These are phyloP conservation scores for Nasonia longicornis DNA, from an alignment of 1,140 invertebrate species.

Conservation along the genomic window DNA sequence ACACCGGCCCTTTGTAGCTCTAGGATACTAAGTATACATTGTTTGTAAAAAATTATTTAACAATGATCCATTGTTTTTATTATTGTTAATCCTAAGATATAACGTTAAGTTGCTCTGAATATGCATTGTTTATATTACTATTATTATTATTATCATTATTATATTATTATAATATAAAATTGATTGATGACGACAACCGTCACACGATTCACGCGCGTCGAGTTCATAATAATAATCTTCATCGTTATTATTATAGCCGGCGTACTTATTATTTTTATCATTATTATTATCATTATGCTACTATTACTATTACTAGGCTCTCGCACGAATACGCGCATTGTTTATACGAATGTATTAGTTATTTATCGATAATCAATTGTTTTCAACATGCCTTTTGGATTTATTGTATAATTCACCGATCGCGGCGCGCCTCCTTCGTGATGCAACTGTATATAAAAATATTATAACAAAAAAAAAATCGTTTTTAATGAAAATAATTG, in stretches of 20 bases:
- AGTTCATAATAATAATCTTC: too few relatives aligned
- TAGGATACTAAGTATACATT: constrained; percentile 42
- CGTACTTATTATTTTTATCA: background rate
- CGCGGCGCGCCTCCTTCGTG: background rate
- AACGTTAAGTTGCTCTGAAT: constrained; percentile 40
- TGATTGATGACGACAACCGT: too few relatives aligned
- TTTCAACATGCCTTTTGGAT: constrained; percentile 4
- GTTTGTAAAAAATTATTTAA: constrained; percentile 46
- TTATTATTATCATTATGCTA: background rate
- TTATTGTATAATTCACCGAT: background rate
- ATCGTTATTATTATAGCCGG: too few relatives aligned
- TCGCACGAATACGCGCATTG: constrained; percentile 17
- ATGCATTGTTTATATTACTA: constrained; percentile 40
- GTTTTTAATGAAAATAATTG: constrained; percentile 36
- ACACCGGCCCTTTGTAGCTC: constrained; percentile 28
- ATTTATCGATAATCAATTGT: constrained; percentile 40
- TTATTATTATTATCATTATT: background rate
- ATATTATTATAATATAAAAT: background rate
- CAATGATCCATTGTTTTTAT: constrained; percentile 45
- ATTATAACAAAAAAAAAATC: constrained; percentile 10
- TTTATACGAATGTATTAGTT: constrained; percentile 29
- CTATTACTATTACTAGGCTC: background rate
- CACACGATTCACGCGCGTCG: too few relatives aligned
- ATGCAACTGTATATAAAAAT: constrained; percentile 31
- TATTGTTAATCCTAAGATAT: constrained; percentile 44